Percentiles rank a stretch among this genome's conserved stretches.
phyloP scores from a whole-genome alignment of 1,140 invertebrate genomes.

The Penaeus chinensis region DNA sequence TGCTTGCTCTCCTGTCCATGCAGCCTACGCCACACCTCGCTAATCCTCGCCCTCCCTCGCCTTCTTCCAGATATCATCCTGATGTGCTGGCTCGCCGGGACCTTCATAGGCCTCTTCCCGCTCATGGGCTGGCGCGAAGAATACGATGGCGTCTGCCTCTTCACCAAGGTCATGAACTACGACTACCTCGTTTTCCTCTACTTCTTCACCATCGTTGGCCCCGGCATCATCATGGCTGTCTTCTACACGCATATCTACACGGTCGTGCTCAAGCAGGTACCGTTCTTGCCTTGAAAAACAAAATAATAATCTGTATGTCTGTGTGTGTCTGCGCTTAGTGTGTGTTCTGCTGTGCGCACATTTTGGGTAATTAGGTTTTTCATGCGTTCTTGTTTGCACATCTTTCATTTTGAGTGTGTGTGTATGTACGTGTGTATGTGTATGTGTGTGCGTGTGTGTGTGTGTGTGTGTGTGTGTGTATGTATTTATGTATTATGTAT shows the following conservation, averaged over 20 bases:
- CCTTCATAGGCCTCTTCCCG: slow-evolving; percentile 83
- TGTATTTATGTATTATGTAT: no score
- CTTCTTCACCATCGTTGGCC: slow-evolving; percentile 88
- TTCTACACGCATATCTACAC: slow-evolving; percentile 90
- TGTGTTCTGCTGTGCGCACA: slow-evolving; percentile 24
- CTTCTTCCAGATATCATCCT: slow-evolving; percentile 82
- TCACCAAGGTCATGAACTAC: slow-evolving; percentile 88
- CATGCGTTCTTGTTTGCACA: not conserved
- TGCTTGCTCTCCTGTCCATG: not conserved
- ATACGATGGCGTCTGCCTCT: slow-evolving; percentile 74
- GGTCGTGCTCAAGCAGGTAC: slow-evolving; percentile 88
- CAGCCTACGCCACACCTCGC: not conserved
- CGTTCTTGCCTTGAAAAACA: slow-evolving; percentile 59
- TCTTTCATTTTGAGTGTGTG: no score
- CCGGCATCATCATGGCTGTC: slow-evolving; percentile 82
- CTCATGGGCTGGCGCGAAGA: slow-evolving; percentile 85
- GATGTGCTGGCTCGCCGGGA: slow-evolving; percentile 84
- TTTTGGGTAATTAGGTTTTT: not conserved
- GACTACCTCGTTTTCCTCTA: slow-evolving; percentile 89
- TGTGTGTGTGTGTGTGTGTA: not conserved
- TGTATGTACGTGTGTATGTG: not conserved
- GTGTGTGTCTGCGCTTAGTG: slow-evolving; percentile 20
- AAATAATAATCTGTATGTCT: not conserved
- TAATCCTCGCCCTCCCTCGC: slow-evolving; percentile 46
- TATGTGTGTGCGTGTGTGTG: not conserved